Conservation (phyloP, 2,888 invertebrate genomes). For the Torymus aiolomorphi region DNA sequence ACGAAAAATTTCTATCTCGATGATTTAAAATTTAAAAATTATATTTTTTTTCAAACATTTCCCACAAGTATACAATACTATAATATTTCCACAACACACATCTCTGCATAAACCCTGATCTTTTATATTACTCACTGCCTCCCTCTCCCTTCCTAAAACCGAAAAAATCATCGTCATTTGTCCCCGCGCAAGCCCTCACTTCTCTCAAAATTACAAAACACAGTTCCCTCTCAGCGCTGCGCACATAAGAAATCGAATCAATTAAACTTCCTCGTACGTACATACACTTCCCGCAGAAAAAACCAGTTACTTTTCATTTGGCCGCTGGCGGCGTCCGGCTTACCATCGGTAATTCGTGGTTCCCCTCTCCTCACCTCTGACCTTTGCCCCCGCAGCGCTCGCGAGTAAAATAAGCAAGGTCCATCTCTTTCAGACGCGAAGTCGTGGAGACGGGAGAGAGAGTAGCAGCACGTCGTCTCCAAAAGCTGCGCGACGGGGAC, state of each 20-base stretch:
- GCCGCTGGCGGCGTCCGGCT: conserved; percentile 1
- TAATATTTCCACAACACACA: neutral
- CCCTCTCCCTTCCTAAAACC: neutral
- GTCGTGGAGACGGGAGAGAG: neutral
- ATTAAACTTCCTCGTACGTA: conserved; percentile 22
- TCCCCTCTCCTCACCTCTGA: neutral
- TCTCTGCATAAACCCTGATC: neutral
- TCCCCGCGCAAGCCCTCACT: neutral
- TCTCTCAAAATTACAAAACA: conserved; percentile 28
- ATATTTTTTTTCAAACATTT: no score
- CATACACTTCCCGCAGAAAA: neutral
- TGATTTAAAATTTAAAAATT: no score
- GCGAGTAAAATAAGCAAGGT: conserved; percentile 48
- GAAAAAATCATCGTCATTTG: neutral
- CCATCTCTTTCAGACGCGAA: conserved; percentile 36
- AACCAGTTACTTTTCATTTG: conserved; percentile 52
- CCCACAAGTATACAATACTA: no score
- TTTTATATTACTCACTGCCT: neutral
- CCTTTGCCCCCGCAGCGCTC: conserved; percentile 17
- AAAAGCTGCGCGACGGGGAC: conserved; percentile 59
- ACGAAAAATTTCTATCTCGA: no score
- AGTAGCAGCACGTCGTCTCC: neutral
- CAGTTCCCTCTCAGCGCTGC: neutral
- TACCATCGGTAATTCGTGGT: conserved; percentile 43
- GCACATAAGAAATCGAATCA: conserved; percentile 34